Evolutionary conservation across 2,113 vertebrate genomes (phyloP), one percentile per base, ranked within the genome.

Genomic region (Felis chaus): DNA sequence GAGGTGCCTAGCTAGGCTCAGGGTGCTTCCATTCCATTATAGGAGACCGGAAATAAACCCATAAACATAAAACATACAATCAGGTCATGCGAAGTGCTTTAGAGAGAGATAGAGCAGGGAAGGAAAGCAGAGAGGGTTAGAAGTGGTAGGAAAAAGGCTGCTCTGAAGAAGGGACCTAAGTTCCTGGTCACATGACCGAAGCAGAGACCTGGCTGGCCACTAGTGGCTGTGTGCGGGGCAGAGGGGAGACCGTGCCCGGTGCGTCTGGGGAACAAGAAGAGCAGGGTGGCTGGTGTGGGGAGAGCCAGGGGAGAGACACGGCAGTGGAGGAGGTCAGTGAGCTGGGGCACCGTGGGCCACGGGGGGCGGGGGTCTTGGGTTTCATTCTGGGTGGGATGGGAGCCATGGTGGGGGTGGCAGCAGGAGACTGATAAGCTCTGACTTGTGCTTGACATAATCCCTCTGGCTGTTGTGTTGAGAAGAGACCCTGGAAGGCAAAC

Each of bases 291-390:
- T 55, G 11, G 39, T 4, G 4, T 27, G 19, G 55, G 68, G 55
- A 83, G 39, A 74, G 31, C 25, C 11, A 2, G 9, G 4, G 5
- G 29, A 36, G 33, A 66, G 23, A 19, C 5, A 2, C 3, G 0
- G 4, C 16, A 19, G 19, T 4, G 50, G 29, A 16, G 36, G 1
- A 25, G 50, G 53, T 53, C 33, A 12, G 39, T 36, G 48, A 36
- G 33, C 12, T 48, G 7, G 11, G 4, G 16, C 8, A 2, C 31
- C 6, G 0, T 12, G 66, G 15, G 31, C 63, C 7, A 1, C 0
- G 4, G 0, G 3, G n/a, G 0, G 4, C 31, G 25, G 21, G 57
- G 53, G 33, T 73, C 61, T 83, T 73, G 63, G 19, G 19, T 27
- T 80, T 74, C 80, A 9, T 74, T 71, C 36, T 76, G 41, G 18